Evolutionary conservation across 2,797 vertebrate species (phyloP).

Genomic region (Atherinosoma microstoma): DNA sequence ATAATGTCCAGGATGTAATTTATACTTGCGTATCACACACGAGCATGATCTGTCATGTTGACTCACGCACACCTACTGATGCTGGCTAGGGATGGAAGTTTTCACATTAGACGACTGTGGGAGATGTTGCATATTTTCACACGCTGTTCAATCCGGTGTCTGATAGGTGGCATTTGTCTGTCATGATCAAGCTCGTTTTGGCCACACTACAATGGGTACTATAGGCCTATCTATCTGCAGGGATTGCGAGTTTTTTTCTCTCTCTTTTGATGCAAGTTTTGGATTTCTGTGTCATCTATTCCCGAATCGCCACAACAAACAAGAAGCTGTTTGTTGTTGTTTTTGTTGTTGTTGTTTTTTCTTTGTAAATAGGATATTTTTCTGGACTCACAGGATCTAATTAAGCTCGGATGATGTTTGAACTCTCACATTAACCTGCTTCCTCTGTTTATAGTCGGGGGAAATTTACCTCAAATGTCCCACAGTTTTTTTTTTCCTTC

Average conservation of each 20-base stretch:
- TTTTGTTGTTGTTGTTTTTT: not conserved
- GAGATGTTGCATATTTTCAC: constrained; percentile 19
- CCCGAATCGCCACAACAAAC: constrained; percentile 12
- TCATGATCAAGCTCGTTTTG: constrained; percentile 13
- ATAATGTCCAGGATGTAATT: not conserved
- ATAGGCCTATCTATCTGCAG: constrained; percentile 22
- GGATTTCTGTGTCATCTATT: constrained; percentile 46
- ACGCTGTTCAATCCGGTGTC: constrained; percentile 1
- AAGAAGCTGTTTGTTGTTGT: constrained; percentile 28
- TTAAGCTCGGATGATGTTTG: constrained; percentile 54
- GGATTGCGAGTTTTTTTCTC: constrained; percentile 7
- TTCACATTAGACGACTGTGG: constrained; percentile 25
- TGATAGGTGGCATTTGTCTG: constrained; percentile 14
- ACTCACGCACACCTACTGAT: constrained; percentile 29
- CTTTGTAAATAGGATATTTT: constrained; percentile 41
- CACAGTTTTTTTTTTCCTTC: no score
- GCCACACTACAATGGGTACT: constrained; percentile 1
- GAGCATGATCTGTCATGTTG: not conserved
- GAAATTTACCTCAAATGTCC: no score
- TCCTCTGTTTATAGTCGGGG: constrained; percentile 54
- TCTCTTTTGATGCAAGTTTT: constrained; percentile 27
- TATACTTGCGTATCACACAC: not conserved
- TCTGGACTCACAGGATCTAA: constrained; percentile 56
- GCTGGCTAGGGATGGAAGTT: constrained; percentile 67
- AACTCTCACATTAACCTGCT: constrained; percentile 60